Evolutionary conservation across 2,113 vertebrate genomes (phyloP).

Genomic region (Oceanites oceanicus): DNA sequence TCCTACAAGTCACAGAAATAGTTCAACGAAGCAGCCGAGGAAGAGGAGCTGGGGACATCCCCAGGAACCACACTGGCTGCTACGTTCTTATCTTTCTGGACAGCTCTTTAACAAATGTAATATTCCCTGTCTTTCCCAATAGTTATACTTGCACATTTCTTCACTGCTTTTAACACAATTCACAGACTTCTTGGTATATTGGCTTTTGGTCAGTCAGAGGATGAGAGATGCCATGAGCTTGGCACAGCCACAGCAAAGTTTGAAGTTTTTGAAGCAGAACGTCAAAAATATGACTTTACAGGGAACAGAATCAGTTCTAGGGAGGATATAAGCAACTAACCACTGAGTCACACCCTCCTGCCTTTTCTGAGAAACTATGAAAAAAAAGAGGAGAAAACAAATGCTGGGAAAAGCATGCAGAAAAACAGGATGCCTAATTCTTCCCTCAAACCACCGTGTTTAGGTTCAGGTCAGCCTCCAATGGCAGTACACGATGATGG

Average conservation of each 20-base stretch:
- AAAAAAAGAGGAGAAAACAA: not conserved
- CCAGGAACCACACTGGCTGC: not conserved
- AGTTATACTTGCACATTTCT: not conserved
- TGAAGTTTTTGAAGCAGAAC: not conserved
- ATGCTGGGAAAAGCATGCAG: not conserved
- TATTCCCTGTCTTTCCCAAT: not conserved
- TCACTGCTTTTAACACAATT: not conserved
- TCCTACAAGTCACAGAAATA: rapidly evolving
- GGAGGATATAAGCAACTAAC: not conserved
- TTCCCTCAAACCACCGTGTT: not conserved
- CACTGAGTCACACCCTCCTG: not conserved
- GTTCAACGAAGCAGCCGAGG: not conserved
- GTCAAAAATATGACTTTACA: not conserved
- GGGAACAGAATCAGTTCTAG: not conserved
- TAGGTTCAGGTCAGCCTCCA: conserved; percentile 43
- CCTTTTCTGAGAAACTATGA: not conserved
- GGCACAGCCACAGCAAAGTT: not conserved
- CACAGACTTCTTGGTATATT: not conserved
- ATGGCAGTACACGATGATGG: conserved; percentile 50
- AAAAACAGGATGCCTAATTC: conserved; percentile 43
- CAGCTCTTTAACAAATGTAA: not conserved
- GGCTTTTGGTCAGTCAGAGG: not conserved
- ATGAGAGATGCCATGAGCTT: not conserved
- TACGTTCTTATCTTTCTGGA: not conserved
- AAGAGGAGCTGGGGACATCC: not conserved